Evolutionary conservation across 2,888 invertebrate genomes (phyloP).

Genomic region (Lutraria lutraria): DNA sequence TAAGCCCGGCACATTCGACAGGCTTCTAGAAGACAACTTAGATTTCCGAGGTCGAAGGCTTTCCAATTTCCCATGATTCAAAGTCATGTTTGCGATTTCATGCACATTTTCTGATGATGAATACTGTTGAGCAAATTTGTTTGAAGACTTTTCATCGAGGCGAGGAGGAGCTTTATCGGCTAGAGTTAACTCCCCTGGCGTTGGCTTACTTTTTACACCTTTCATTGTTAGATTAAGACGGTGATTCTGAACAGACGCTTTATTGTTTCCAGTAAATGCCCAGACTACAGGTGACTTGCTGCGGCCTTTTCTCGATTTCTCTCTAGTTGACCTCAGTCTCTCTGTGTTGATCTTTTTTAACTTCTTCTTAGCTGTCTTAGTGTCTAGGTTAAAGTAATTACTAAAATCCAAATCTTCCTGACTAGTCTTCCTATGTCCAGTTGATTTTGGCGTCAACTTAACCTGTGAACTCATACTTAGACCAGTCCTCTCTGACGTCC

Average conservation of each 20-base stretch:
- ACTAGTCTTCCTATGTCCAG: neutral
- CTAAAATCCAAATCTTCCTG: neutral
- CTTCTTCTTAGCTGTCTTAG: constrained; percentile 27
- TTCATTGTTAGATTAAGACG: constrained; percentile 66
- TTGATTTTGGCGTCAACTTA: neutral
- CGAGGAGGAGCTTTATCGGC: constrained; percentile 55
- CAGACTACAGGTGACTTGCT: constrained; percentile 62
- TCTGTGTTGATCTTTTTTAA: constrained; percentile 48
- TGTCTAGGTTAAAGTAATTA: neutral
- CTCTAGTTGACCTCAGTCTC: constrained; percentile 25
- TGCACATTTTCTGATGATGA: constrained; percentile 57
- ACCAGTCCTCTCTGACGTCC: neutral
- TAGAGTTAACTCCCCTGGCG: constrained; percentile 53
- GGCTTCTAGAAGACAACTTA: constrained; percentile 35
- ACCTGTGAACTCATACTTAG: constrained; percentile 17
- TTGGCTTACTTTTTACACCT: constrained; percentile 44
- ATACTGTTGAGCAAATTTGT: constrained; percentile 60
- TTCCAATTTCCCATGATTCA: constrained; percentile 49
- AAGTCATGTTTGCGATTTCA: constrained; percentile 40
- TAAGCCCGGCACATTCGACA: constrained; percentile 33
- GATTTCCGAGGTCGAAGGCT: constrained; percentile 41
- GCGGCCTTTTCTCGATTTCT: constrained; percentile 45
- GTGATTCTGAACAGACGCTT: constrained; percentile 74
- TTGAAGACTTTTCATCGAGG: constrained; percentile 38
- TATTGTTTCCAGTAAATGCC: constrained; percentile 74